phyloP scores from a whole-genome alignment of 2,113 vertebrate genomes.

The Sphyrna mokarran region DNA sequence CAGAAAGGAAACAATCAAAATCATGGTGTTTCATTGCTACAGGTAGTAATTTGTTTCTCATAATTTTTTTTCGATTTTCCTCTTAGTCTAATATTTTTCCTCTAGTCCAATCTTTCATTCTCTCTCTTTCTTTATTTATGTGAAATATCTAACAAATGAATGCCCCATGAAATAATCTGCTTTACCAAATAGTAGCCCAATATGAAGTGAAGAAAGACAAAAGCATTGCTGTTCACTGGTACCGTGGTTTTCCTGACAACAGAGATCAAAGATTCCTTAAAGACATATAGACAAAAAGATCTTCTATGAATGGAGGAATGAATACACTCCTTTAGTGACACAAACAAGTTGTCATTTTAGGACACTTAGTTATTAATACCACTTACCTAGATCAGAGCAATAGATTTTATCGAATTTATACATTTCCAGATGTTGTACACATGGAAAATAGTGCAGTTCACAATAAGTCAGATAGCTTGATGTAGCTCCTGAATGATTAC shows the following conservation, averaged over 20 bases:
- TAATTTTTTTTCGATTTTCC: background rate
- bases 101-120: background rate
- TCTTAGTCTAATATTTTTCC: background rate
- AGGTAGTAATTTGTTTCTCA: background rate
- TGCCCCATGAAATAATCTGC: no score
- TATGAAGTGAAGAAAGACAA: background rate
- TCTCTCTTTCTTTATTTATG: background rate
- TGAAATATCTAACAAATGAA: no score
- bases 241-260: background rate
- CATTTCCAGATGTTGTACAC: no score
- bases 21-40: background rate
- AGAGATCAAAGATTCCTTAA: background rate
- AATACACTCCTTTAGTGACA: no score
- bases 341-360: no score
- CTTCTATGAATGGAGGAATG: no score
- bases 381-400: no score
- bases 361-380: no score
- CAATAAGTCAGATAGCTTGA: background rate
- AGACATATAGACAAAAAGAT: no score
- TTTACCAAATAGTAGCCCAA: no score
- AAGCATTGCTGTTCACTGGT: background rate
- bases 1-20: background rate
- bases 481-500: background rate
- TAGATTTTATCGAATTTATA: no score
- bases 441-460: no score